These are phyloP conservation scores for Amblyjoppa fuscipennis DNA, from an alignment of 2,888 invertebrate genomes.

Conservation along the genomic window DNA sequence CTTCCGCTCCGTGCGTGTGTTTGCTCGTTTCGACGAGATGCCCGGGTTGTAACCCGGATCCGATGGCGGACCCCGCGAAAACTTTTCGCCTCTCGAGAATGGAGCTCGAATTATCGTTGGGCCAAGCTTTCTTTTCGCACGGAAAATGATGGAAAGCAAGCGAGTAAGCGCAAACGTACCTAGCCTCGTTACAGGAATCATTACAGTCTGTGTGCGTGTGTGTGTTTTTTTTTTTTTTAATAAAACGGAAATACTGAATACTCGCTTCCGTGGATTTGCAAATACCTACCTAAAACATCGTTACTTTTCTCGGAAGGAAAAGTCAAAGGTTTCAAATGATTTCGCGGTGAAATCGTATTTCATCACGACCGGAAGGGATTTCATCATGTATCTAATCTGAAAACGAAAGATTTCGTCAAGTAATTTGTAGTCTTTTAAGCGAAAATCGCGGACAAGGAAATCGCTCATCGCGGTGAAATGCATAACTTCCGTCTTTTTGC, in stretches of 20 bases:
- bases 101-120: conserved; percentile 7
- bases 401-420: neutral
- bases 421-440: too few relatives aligned
- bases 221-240: too few relatives aligned
- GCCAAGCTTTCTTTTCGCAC: neutral
- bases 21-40: conserved; percentile 71
- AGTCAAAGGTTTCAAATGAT: neutral
- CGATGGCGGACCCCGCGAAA: conserved; percentile 3
- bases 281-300: too few relatives aligned
- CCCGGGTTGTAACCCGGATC: conserved; percentile 45
- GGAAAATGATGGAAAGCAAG: neutral
- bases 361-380: neutral
- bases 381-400: neutral
- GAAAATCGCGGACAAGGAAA: too few relatives aligned
- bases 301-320: too few relatives aligned
- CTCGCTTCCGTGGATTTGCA: too few relatives aligned
- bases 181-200: neutral
- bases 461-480: too few relatives aligned
- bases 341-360: neutral
- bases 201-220: too few relatives aligned
- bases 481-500: too few relatives aligned
- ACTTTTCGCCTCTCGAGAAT: conserved; percentile 5
- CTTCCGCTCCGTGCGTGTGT: conserved; percentile 57
- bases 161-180: neutral
- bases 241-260: too few relatives aligned